These are phyloP conservation scores for Hypotaenidia okinawae DNA, from an alignment of 2,797 vertebrate species.

Conservation along the genomic window DNA sequence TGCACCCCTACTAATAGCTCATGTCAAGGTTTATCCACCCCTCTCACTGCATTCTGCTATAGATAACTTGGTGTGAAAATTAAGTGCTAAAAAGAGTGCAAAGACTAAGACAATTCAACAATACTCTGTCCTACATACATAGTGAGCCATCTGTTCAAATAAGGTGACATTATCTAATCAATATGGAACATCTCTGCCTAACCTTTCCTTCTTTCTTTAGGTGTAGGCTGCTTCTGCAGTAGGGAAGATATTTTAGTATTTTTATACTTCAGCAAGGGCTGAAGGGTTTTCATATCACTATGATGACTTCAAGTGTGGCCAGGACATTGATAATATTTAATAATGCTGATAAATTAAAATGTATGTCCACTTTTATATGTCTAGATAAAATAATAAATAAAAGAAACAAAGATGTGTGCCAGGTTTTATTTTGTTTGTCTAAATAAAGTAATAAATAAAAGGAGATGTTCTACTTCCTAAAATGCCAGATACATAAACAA, in stretches of 20 bases:
- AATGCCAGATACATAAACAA: neutral
- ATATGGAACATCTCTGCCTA: neutral
- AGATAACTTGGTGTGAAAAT: neutral
- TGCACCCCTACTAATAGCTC: neutral
- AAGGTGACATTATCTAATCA: neutral
- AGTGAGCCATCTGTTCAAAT: neutral
- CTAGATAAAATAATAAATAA: neutral
- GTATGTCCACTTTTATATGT: neutral
- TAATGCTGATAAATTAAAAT: neutral
- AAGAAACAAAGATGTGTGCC: neutral
- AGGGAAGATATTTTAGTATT: neutral
- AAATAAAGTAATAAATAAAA: conserved; percentile 15
- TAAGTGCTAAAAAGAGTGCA: neutral
- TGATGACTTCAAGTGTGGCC: neutral
- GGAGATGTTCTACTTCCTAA: neutral
- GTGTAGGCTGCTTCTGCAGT: neutral
- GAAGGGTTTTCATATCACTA: neutral
- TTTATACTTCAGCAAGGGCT: neutral
- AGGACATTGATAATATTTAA: neutral
- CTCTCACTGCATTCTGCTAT: neutral
- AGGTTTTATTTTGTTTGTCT: neutral
- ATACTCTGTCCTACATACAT: neutral
- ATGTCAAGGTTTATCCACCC: accelerated
- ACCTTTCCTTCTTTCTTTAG: neutral
- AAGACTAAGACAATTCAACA: neutral